Conservation (phyloP, 2,113 vertebrate species). For the Platysteira castanea region DNA sequence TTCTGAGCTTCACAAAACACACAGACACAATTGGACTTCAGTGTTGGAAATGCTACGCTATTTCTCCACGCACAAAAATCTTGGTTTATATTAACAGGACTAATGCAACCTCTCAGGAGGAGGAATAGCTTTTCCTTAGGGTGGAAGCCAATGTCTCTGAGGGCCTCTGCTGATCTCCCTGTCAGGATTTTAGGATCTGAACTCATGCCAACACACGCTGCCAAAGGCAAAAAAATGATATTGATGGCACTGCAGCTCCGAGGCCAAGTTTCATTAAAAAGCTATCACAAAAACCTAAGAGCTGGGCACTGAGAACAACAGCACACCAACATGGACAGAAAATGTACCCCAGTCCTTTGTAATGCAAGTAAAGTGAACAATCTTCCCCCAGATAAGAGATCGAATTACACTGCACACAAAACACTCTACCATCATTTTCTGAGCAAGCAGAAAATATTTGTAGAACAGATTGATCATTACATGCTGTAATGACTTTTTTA, state of each 20-base stretch:
- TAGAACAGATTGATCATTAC: background rate
- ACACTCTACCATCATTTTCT: background rate
- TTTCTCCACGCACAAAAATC: background rate
- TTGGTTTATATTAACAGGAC: background rate
- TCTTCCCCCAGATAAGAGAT: background rate
- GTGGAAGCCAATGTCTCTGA: background rate
- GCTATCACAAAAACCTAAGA: background rate
- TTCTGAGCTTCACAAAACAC: background rate
- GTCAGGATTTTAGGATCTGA: background rate
- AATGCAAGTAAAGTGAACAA: background rate
- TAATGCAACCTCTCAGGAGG: background rate
- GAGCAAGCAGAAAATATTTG: constrained; percentile 29
- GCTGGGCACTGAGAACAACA: background rate
- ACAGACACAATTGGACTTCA: background rate
- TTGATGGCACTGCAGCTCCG: background rate
- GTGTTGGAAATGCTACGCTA: background rate
- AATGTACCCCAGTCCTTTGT: background rate
- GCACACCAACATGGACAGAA: background rate
- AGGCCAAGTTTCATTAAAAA: background rate
- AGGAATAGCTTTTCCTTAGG: background rate
- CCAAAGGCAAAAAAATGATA: background rate
- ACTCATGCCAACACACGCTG: background rate
- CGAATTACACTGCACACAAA: background rate
- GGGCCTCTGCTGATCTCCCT: background rate
- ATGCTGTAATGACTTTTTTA: background rate